These are phyloP conservation scores for Chascanopsetta lugubris DNA, from an alignment of 2,113 vertebrate genomes.

Conservation along the genomic window DNA sequence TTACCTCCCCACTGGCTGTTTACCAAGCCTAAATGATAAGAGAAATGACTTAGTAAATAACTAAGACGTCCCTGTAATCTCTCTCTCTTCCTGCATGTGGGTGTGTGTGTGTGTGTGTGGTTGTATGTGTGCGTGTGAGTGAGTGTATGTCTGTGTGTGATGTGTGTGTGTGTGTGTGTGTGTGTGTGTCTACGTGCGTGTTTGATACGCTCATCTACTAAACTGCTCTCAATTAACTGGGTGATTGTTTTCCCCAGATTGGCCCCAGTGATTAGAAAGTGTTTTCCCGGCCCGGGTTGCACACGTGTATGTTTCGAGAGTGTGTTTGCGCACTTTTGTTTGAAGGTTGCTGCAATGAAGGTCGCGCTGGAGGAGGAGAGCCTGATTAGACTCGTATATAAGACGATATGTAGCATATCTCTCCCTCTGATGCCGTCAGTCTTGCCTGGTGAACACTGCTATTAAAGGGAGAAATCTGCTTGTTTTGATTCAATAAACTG, in stretches of 20 bases:
- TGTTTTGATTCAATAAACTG: conserved; percentile 66
- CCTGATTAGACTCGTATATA: conserved; percentile 51
- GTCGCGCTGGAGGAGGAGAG: conserved; percentile 55
- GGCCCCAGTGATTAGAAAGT: conserved; percentile 66
- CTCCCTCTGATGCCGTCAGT: conserved; percentile 29
- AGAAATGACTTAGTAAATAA: conserved; percentile 80
- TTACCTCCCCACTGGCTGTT: conserved; percentile 77
- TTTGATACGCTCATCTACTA: conserved; percentile 67
- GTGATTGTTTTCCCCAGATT: conserved; percentile 78
- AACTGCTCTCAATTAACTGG: conserved; percentile 80
- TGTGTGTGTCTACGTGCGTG: conserved; percentile 28
- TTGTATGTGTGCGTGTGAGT: conserved; percentile 29
- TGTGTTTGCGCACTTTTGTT: conserved; percentile 1
- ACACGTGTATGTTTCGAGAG: conserved; percentile 10
- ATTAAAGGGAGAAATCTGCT: conserved; percentile 47
- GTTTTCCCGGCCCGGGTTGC: conserved; percentile 28
- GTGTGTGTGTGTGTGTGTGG: conserved; percentile 34
- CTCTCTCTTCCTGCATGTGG: conserved; percentile 26
- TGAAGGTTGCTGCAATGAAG: conserved; percentile 59
- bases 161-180: conserved; percentile 38
- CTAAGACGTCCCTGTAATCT: conserved; percentile 66
- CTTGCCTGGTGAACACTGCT: conserved; percentile 29
- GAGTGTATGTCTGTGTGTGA: conserved; percentile 45
- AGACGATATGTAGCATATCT: conserved; percentile 39
- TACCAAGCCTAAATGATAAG: conserved; percentile 77